Evolutionary conservation across 2,888 invertebrate species (phyloP), one percentile per base, ranked within the genome.

Genomic region (Microctonus hyperodae): DNA sequence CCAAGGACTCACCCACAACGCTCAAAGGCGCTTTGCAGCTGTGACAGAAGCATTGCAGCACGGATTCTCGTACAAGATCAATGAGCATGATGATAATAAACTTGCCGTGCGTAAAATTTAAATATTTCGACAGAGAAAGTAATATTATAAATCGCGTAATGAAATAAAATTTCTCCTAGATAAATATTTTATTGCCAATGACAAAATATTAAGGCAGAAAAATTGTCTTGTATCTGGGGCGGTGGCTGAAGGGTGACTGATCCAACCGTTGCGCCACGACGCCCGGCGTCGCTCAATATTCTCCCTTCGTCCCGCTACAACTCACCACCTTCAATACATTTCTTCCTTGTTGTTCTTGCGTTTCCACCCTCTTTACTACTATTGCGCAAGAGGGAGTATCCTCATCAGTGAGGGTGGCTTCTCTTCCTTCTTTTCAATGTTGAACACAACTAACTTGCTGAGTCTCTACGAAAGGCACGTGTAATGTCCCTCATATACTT

Each of bases 41-140:
- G 87, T 94, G 94, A 88, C 95, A 95, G 89, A 95, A 94, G 88
- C 95, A 95, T 90, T 94, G 93, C 91, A 94, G 90, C 85, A 95
- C 93, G 85, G 94, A 95, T 86, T 95, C 94, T 86, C 93, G 91
- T 85, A 95, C 93, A 82, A 95, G 90, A 85, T 91, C 92, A 88
- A 95, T 93, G 88, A 95, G 87, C 95, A 95, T 95, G 75, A 85
- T 87, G 81, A 68, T 28, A n/a, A 64, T 61, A 66, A 68, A 69
- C 68, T 37, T 16, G 4, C 16, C 16, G 44, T 44, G 11, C 33
- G 57, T 63, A 11, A 51, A 48, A 22, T 50, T 37, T 53, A 20
- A 4, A 33, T 28, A 3, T 28, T 28, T 28, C 7, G n/a, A n/a
- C n/a, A n/a, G 33, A 10, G 23, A 50, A 50, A 25, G 35, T 28